Evolutionary conservation across 2,888 invertebrate species (phyloP).

Genomic region (Perdita meconis): DNA sequence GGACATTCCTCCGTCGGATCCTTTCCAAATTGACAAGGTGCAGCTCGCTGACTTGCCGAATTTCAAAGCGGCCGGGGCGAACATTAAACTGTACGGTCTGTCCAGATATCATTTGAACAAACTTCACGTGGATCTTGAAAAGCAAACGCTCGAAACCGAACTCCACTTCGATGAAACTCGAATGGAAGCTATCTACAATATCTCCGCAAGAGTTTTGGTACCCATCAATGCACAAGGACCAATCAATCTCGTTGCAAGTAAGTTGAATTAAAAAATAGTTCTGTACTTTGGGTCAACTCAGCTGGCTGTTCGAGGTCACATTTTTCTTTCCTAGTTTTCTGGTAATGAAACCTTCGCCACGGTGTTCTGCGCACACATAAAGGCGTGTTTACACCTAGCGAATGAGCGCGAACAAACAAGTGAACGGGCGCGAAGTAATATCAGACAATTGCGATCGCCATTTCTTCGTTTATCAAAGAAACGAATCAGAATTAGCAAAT

Average conservation of each 20-base stretch:
- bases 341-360: too few species aligned
- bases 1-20: slow-evolving; percentile 75
- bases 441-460: too few species aligned
- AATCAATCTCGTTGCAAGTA: slow-evolving; percentile 71
- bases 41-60: slow-evolving; percentile 68
- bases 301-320: too few species aligned
- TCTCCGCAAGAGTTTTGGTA: slow-evolving; percentile 75
- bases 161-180: slow-evolving; percentile 57
- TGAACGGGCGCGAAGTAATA: too few species aligned
- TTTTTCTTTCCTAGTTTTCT: too few species aligned
- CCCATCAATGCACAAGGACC: slow-evolving; percentile 76
- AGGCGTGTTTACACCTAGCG: too few species aligned
- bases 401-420: too few species aligned
- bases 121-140: slow-evolving; percentile 68
- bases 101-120: slow-evolving; percentile 56
- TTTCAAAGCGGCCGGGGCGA: slow-evolving; percentile 70
- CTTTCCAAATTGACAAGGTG: slow-evolving; percentile 72
- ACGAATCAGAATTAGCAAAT: too few species aligned
- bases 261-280: slow-evolving; percentile 24
- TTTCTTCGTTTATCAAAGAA: too few species aligned
- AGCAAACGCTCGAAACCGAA: slow-evolving; percentile 57
- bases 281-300: too few species aligned
- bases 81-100: slow-evolving; percentile 74
- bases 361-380: too few species aligned
- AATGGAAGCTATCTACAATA: slow-evolving; percentile 74